Evolutionary conservation across 2,113 vertebrate species (phyloP).

Genomic region (Echinops telfairi): DNA sequence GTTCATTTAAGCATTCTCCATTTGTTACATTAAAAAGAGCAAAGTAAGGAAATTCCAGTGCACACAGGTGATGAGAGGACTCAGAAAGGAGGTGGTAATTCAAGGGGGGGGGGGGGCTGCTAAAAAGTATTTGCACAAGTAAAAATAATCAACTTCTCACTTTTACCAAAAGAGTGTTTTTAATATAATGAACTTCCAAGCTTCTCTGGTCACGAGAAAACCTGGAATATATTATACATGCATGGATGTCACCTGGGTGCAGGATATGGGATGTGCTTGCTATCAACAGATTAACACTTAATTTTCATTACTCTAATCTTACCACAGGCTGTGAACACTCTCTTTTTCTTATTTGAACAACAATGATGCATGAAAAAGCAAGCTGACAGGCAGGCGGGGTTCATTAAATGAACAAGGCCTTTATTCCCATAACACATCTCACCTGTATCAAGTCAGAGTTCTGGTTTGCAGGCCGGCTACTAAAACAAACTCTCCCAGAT

Average conservation of each 20-base stretch:
- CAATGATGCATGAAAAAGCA: conserved; percentile 75
- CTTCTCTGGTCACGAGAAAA: conserved; percentile 73
- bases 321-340: conserved; percentile 71
- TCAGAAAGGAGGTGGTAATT: conserved; percentile 11
- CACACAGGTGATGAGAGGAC: not conserved
- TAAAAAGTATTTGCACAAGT: conserved; percentile 64
- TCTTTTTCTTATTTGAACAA: conserved; percentile 80
- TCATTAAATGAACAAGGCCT: conserved; percentile 77
- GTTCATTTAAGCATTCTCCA: not conserved
- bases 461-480: conserved; percentile 77
- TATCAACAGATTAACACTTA: conserved; percentile 82
- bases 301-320: conserved; percentile 82
- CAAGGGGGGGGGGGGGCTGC: not conserved
- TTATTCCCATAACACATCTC: conserved; percentile 78
- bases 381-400: conserved; percentile 73
- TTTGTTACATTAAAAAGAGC: not conserved
- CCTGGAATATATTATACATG: conserved; percentile 81
- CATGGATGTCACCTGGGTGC: conserved; percentile 61
- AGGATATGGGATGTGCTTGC: conserved; percentile 79
- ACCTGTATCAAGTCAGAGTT: conserved; percentile 80
- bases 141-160: conserved; percentile 70
- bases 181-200: conserved; percentile 74
- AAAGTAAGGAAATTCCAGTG: not conserved
- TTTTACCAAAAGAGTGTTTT: conserved; percentile 73
- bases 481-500: conserved; percentile 80